Evolutionary conservation across 2,888 invertebrate species (phyloP).

Genomic region (Noctua pronuba): DNA sequence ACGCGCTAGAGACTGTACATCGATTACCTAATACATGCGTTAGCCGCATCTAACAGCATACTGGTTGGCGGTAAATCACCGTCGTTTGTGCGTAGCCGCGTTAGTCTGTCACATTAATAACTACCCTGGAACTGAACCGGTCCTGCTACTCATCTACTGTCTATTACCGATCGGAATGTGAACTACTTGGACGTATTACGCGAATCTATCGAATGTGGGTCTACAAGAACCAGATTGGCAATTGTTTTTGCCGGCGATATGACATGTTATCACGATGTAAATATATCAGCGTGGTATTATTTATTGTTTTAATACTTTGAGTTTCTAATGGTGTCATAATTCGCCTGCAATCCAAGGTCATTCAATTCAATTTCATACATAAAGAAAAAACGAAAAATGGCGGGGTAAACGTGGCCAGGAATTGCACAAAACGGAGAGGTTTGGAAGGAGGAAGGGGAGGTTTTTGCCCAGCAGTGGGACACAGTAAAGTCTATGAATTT

Average conservation of each 20-base stretch:
- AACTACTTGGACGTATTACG: constrained; percentile 37
- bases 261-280: neutral
- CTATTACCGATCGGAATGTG: constrained; percentile 31
- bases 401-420: no score
- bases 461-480: no score
- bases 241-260: constrained; percentile 14
- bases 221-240: constrained; percentile 20
- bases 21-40: constrained; percentile 42
- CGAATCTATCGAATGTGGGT: constrained; percentile 26
- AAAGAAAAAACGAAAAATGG: neutral
- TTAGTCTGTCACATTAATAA: constrained; percentile 63
- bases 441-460: no score
- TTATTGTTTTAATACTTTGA: neutral
- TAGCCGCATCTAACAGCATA: constrained; percentile 35
- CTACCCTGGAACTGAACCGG: constrained; percentile 44
- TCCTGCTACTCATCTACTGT: constrained; percentile 22
- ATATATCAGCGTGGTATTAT: neutral
- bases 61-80: constrained; percentile 47
- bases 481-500: neutral
- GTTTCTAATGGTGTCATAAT: neutral
- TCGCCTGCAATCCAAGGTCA: neutral
- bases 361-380: neutral
- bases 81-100: constrained; percentile 27
- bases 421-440: no score
- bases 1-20: neutral